A percentile compares a stretch with the other conserved stretches of the same genome.
Conservation (phyloP, 2,888 invertebrate genomes). For the Trichopria drosophilae region DNA sequence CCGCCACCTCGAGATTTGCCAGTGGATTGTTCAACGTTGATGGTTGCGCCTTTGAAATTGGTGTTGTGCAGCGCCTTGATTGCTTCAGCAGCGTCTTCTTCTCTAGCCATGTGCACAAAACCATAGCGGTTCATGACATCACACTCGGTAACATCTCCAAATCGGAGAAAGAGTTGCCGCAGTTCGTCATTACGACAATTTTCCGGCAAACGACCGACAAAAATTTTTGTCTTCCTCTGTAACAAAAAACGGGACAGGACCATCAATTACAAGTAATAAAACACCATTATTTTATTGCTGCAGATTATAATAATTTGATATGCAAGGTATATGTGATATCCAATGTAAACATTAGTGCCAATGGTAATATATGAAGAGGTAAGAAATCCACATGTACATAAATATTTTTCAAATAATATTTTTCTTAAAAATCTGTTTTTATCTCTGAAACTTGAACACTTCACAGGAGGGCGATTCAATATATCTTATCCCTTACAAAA, state of each 20-base stretch:
- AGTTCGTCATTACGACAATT: conserved; percentile 83
- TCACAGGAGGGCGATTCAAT: too few species aligned
- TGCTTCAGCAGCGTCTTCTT: conserved; percentile 79
- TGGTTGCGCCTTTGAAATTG: conserved; percentile 80
- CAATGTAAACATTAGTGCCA: too few species aligned
- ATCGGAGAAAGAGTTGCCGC: conserved; percentile 79
- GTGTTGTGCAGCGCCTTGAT: conserved; percentile 79
- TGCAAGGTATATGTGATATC: too few species aligned
- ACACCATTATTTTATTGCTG: too few species aligned
- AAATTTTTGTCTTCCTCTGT: conserved; percentile 78
- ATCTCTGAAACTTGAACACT: too few species aligned
- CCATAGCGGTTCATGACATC: conserved; percentile 94
- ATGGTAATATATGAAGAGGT: too few species aligned
- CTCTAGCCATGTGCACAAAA: conserved; percentile 87
- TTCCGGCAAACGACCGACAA: conserved; percentile 89
- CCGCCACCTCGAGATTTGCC: conserved; percentile 71
- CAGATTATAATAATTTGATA: too few species aligned
- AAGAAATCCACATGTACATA: too few species aligned
- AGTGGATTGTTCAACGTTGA: conserved; percentile 82
- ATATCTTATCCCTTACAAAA: too few species aligned
- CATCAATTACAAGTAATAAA: too few species aligned
- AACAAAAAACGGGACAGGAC: conserved; percentile 45
- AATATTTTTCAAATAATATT: too few species aligned
- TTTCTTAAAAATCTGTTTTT: too few species aligned
- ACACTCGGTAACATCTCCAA: conserved; percentile 88